Percentiles rank a stretch among this genome's conserved stretches.
Conservation (phyloP, 2,113 vertebrate species). For the Chionis minor region DNA sequence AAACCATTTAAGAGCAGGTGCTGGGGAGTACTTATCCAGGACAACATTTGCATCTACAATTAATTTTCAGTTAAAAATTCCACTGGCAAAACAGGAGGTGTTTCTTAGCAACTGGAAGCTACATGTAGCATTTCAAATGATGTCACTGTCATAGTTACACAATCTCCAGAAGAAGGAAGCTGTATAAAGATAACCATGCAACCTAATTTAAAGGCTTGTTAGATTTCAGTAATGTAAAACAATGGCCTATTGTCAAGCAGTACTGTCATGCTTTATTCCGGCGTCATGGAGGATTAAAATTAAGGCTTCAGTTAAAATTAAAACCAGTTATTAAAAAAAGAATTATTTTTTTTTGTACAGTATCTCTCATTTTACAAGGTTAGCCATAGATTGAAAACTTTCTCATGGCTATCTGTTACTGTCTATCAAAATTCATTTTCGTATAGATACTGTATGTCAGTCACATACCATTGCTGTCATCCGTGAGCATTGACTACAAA, state of each 20-base stretch:
- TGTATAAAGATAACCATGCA: not conserved
- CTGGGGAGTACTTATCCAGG: not conserved
- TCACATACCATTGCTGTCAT: not conserved
- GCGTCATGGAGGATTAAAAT: not conserved
- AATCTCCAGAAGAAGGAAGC: not conserved
- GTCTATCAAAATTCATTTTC: not conserved
- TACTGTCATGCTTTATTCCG: not conserved
- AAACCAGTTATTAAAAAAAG: not conserved
- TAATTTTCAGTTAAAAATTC: not conserved
- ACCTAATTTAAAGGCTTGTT: not conserved
- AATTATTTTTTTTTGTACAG: not conserved
- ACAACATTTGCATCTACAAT: not conserved
- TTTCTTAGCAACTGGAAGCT: slow-evolving; percentile 21
- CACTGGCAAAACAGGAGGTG: not conserved
- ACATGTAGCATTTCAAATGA: not conserved
- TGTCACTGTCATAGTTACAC: not conserved
- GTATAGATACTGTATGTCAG: not conserved
- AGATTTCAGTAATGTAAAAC: not conserved
- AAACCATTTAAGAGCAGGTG: not conserved
- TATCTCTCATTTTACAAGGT: not conserved
- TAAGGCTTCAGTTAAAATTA: not conserved
- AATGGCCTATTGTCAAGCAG: not conserved
- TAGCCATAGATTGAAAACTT: not conserved
- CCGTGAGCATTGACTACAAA: not conserved
- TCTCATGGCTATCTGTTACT: not conserved